A percentile compares a stretch with the other conserved stretches of the same genome.
These are phyloP conservation scores for Bombyx mandarina DNA, from an alignment of 1,140 invertebrate species.

Conservation along the genomic window DNA sequence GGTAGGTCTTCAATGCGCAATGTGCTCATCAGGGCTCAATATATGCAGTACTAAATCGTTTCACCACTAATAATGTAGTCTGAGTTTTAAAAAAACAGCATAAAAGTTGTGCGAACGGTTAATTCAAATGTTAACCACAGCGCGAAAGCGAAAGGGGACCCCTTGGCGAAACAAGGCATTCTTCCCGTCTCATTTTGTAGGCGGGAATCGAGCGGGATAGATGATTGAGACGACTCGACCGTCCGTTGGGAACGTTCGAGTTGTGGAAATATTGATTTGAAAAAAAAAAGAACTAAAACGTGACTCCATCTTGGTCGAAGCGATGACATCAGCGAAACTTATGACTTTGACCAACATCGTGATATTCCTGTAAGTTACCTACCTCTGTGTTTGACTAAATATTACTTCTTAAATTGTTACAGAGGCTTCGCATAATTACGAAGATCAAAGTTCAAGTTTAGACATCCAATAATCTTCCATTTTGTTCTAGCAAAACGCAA, in stretches of 20 bases:
- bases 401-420: neutral
- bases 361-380: neutral
- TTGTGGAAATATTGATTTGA: slow-evolving; percentile 40
- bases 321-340: slow-evolving; percentile 62
- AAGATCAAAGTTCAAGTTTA: slow-evolving; percentile 1
- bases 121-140: too few species aligned
- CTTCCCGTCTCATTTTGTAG: slow-evolving; percentile 34
- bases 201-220: slow-evolving; percentile 34
- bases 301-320: slow-evolving; percentile 31
- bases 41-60: too few species aligned
- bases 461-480: neutral
- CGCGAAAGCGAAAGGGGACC: slow-evolving; percentile 29
- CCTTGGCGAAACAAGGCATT: slow-evolving; percentile 46
- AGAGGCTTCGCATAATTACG: neutral
- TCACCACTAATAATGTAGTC: too few species aligned
- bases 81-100: too few species aligned
- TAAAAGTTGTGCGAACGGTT: too few species aligned
- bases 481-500: too few species aligned
- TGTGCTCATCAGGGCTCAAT: too few species aligned
- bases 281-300: slow-evolving; percentile 45
- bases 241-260: slow-evolving; percentile 51
- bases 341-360: slow-evolving; percentile 46
- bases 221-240: slow-evolving; percentile 29
- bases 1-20: too few species aligned
- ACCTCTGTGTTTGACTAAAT: too few species aligned